A percentile compares a stretch with the other conserved stretches of the same genome.
Evolutionary conservation across 1,140 invertebrate genomes (phyloP).

Genomic region (Stegodyphus dumicola): DNA sequence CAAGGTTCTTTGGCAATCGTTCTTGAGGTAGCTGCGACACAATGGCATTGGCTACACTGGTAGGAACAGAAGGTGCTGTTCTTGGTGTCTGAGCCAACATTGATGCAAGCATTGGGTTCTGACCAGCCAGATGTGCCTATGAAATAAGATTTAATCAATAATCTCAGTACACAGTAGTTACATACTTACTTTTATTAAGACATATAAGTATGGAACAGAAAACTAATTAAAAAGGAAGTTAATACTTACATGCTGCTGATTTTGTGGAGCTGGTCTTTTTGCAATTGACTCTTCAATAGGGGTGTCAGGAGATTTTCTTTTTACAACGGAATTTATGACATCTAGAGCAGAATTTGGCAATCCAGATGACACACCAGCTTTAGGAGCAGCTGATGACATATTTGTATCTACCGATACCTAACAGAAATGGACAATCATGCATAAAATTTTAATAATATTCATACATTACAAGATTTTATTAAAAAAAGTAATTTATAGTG

Average conservation of each 20-base stretch:
- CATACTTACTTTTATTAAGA: neutral
- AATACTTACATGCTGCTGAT: slow-evolving; percentile 32
- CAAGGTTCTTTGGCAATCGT: slow-evolving; percentile 64
- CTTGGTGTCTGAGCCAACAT: slow-evolving; percentile 65
- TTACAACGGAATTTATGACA: slow-evolving; percentile 9
- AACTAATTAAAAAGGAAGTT: neutral
- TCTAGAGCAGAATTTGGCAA: slow-evolving; percentile 3
- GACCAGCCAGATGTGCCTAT: slow-evolving; percentile 63
- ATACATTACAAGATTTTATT: too few relatives aligned
- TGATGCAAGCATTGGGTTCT: slow-evolving; percentile 65
- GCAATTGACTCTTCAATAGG: slow-evolving; percentile 44
- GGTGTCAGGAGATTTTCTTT: slow-evolving; percentile 51
- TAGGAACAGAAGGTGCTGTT: slow-evolving; percentile 63
- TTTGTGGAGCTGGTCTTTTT: slow-evolving; percentile 33
- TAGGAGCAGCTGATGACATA: neutral
- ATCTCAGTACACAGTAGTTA: neutral
- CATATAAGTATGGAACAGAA: neutral
- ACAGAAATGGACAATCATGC: neutral
- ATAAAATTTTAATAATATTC: neutral
- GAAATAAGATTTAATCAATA: neutral
- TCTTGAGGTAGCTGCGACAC: slow-evolving; percentile 64
- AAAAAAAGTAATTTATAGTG: too few relatives aligned
- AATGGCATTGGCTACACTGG: slow-evolving; percentile 63
- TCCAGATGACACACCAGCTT: slow-evolving; percentile 3
- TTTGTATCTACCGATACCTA: neutral